Conservation (phyloP, 2,113 vertebrate genomes). For the Pipa parva region DNA sequence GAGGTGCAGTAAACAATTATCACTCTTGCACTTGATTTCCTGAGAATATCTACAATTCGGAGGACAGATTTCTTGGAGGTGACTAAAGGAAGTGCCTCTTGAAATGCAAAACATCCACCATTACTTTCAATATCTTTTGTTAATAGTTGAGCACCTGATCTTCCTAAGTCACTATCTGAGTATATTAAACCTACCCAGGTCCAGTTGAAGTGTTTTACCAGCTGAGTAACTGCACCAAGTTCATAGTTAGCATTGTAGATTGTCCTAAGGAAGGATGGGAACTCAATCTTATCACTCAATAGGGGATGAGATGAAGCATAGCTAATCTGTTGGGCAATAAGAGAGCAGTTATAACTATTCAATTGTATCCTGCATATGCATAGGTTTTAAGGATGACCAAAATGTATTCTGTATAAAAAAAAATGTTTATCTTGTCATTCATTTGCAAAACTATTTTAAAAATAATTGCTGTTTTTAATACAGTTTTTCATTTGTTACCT, state of each 20-base stretch:
- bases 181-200: constrained; percentile 26
- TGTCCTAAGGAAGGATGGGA: constrained; percentile 32
- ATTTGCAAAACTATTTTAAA: too few relatives aligned
- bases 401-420: too few relatives aligned
- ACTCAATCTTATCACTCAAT: constrained; percentile 24
- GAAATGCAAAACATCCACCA: constrained; percentile 28
- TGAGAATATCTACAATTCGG: constrained; percentile 10
- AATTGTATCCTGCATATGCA: too few relatives aligned
- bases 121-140: constrained; percentile 1
- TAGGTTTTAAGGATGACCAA: too few relatives aligned
- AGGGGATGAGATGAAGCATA: constrained; percentile 17
- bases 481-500: too few relatives aligned
- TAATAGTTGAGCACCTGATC: constrained; percentile 15
- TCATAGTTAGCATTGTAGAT: constrained; percentile 19
- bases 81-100: constrained; percentile 16
- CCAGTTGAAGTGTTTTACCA: constrained; percentile 26
- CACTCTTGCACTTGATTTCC: constrained; percentile 24
- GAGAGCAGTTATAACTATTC: background rate
- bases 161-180: constrained; percentile 26
- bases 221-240: background rate
- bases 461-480: too few relatives aligned
- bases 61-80: constrained; percentile 15
- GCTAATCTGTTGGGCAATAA: constrained; percentile 9
- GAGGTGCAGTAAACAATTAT: constrained; percentile 20
- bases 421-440: too few relatives aligned